Conservation (phyloP, 1,140 invertebrate genomes). For the Kradibia gibbosae region DNA sequence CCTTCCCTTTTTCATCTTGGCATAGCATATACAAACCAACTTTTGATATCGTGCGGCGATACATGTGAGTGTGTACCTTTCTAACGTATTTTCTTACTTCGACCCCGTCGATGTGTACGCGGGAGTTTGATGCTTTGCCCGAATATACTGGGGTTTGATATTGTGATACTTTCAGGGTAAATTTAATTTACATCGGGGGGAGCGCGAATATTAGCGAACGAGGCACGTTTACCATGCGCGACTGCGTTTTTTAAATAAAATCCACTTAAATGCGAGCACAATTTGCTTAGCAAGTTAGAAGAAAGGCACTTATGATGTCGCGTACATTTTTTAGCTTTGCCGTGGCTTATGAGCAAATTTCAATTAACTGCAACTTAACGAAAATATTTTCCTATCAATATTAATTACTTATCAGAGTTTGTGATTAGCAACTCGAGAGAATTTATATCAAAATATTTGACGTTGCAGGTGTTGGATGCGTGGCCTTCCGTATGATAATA, state of each 20-base stretch:
- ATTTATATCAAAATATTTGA: too few relatives aligned
- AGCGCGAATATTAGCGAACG: background rate
- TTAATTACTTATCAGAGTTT: background rate
- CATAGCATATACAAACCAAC: too few relatives aligned
- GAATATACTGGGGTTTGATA: background rate
- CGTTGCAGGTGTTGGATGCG: too few relatives aligned
- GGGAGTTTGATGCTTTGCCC: background rate
- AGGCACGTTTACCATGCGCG: background rate
- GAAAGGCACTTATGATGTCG: background rate
- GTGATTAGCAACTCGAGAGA: background rate
- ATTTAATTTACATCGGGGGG: background rate
- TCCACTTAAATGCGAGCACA: background rate
- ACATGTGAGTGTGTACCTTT: background rate
- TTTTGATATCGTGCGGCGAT: background rate
- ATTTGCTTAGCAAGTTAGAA: background rate
- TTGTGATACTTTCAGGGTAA: background rate
- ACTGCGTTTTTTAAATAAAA: background rate
- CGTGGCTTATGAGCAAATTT: background rate
- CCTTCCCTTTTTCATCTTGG: background rate
- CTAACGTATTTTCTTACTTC: constrained; percentile 10
- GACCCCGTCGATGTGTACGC: background rate
- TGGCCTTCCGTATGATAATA: too few relatives aligned
- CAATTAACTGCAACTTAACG: background rate
- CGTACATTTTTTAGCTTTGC: background rate
- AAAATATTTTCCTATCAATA: background rate